Evolutionary conservation across 2,888 invertebrate genomes (phyloP).

Genomic region (Cheilosia vernalis): DNA sequence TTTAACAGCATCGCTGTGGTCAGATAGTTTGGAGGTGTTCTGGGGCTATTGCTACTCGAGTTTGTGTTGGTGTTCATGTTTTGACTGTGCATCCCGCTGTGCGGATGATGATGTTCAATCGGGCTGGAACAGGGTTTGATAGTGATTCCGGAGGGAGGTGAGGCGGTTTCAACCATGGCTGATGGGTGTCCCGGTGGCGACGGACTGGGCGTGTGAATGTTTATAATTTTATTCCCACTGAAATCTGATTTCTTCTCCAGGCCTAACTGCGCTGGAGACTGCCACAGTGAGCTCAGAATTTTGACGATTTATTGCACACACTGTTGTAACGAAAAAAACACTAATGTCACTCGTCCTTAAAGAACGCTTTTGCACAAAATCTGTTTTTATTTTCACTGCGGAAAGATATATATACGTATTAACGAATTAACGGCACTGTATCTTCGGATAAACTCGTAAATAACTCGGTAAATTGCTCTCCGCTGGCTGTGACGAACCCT

Average conservation of each 20-base stretch:
- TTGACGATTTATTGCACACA: constrained; percentile 76
- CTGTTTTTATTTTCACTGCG: constrained; percentile 1
- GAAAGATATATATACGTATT: background rate
- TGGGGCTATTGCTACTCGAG: constrained; percentile 76
- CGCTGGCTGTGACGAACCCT: constrained; percentile 77
- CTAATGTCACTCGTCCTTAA: constrained; percentile 35
- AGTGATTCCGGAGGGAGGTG: constrained; percentile 79
- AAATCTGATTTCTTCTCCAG: constrained; percentile 81
- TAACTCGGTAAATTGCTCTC: constrained; percentile 53
- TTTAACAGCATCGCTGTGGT: constrained; percentile 83
- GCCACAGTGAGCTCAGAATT: constrained; percentile 84
- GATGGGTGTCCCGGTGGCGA: constrained; percentile 80
- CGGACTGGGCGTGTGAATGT: constrained; percentile 81
- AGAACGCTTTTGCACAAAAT: constrained; percentile 19
- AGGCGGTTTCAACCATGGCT: constrained; percentile 81
- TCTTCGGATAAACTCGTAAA: constrained; percentile 58
- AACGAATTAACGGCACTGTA: constrained; percentile 31
- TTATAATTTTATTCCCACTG: constrained; percentile 79
- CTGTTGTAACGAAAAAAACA: constrained; percentile 7
- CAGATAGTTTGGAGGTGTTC: constrained; percentile 79
- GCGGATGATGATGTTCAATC: constrained; percentile 77
- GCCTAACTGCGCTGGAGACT: constrained; percentile 82
- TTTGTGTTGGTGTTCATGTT: constrained; percentile 76
- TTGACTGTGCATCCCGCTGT: constrained; percentile 77
- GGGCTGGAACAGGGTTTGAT: constrained; percentile 80